Conservation (phyloP, 2,797 vertebrate genomes). For the Pteropus rufus region DNA sequence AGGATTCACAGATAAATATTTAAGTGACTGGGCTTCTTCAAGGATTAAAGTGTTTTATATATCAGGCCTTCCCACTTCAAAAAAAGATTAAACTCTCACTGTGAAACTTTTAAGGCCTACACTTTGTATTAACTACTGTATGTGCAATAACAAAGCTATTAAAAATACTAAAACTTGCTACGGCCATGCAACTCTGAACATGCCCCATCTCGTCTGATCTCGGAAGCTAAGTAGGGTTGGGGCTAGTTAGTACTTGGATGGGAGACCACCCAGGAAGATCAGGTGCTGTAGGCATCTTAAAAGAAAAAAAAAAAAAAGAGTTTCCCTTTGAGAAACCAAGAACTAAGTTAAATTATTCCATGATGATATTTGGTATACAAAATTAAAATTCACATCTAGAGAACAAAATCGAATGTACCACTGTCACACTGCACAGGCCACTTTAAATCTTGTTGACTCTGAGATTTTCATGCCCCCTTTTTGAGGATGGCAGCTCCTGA, state of each 20-base stretch:
- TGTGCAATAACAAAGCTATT: neutral
- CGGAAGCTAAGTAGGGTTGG: no score
- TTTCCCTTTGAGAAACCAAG: neutral
- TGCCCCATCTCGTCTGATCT: no score
- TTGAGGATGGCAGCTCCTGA: neutral
- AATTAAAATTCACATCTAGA: neutral
- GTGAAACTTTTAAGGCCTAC: neutral
- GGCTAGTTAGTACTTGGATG: no score
- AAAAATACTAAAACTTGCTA: neutral
- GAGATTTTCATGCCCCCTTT: neutral
- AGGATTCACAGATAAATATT: neutral
- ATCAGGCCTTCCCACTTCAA: neutral
- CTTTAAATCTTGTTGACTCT: neutral
- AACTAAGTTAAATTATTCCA: neutral
- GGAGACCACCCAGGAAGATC: no score
- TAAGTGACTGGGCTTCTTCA: neutral
- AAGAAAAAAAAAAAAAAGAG: neutral
- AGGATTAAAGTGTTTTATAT: neutral
- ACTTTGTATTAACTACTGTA: neutral
- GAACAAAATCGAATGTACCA: neutral
- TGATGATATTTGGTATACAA: neutral
- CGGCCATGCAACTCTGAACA: no score
- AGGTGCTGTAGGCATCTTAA: no score
- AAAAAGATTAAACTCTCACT: neutral
- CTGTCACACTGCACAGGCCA: neutral